Conservation (phyloP, 2,888 invertebrate species). For the Pristionchus maxplancki region DNA sequence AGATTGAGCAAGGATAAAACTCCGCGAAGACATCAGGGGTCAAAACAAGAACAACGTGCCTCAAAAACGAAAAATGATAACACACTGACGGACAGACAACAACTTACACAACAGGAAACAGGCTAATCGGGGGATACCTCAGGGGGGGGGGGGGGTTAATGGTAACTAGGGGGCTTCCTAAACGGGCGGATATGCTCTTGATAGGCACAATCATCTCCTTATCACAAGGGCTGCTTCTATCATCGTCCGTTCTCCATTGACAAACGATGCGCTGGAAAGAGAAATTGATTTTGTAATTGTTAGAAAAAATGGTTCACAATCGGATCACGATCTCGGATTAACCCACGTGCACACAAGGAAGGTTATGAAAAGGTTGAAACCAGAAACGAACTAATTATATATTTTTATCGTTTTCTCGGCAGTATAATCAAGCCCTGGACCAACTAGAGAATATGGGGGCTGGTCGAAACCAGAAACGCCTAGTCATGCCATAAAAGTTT, state of each 20-base stretch:
- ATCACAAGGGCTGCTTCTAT: background rate
- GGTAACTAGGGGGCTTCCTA: too few relatives aligned
- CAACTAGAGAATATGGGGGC: too few relatives aligned
- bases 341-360: background rate
- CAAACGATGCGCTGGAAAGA: conserved; percentile 27
- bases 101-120: background rate
- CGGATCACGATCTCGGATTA: too few relatives aligned
- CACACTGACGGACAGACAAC: background rate
- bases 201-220: conserved; percentile 14
- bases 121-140: background rate
- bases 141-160: background rate
- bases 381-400: too few relatives aligned
- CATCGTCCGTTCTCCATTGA: conserved; percentile 36
- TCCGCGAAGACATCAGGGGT: background rate
- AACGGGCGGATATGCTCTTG: conserved; percentile 30
- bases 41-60: background rate
- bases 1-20: conserved; percentile 30
- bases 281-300: too few relatives aligned
- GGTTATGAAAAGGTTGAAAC: background rate
- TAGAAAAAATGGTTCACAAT: background rate
- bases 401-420: too few relatives aligned
- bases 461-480: too few relatives aligned
- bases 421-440: too few relatives aligned
- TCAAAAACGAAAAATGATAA: background rate
- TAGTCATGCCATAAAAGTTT: too few relatives aligned